A percentile compares a stretch with the other conserved stretches of the same genome.
Conservation (phyloP, 2,888 invertebrate genomes). For the Germaria angustata region DNA sequence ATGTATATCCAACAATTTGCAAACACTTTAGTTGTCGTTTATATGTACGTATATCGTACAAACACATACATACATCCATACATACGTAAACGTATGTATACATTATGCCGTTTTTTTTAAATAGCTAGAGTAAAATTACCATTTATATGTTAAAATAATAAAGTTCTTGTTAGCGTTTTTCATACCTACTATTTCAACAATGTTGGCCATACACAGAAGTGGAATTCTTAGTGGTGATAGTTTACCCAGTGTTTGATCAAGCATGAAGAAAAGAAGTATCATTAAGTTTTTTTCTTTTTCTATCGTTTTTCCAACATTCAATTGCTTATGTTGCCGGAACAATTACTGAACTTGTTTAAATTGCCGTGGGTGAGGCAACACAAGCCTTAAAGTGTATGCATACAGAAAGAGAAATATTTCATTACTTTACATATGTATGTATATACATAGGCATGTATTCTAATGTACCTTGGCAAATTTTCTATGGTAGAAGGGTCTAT, state of each 20-base stretch:
- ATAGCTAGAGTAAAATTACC: slow-evolving; percentile 19
- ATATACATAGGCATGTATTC: no score
- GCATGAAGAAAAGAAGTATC: slow-evolving; percentile 13
- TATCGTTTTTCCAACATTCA: slow-evolving; percentile 17
- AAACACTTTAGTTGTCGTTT: slow-evolving; percentile 3
- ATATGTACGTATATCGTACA: neutral
- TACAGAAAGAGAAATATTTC: neutral
- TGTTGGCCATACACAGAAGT: neutral
- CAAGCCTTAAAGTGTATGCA: neutral
- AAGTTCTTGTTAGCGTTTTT: slow-evolving; percentile 29
- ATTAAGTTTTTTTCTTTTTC: neutral
- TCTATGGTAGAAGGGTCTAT: no score
- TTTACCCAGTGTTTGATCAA: slow-evolving; percentile 30
- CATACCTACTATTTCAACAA: neutral
- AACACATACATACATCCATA: neutral
- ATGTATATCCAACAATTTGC: slow-evolving; percentile 22
- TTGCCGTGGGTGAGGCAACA: slow-evolving; percentile 36
- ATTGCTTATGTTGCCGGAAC: slow-evolving; percentile 27
- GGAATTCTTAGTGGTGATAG: neutral
- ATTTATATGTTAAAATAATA: slow-evolving; percentile 42
- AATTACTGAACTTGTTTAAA: slow-evolving; percentile 46
- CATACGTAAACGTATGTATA: neutral
- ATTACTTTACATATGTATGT: no score
- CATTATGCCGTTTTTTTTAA: neutral
- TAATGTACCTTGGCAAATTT: no score